phyloP scores from a whole-genome alignment of 2,113 vertebrate genomes.

The Amazona vittata region DNA sequence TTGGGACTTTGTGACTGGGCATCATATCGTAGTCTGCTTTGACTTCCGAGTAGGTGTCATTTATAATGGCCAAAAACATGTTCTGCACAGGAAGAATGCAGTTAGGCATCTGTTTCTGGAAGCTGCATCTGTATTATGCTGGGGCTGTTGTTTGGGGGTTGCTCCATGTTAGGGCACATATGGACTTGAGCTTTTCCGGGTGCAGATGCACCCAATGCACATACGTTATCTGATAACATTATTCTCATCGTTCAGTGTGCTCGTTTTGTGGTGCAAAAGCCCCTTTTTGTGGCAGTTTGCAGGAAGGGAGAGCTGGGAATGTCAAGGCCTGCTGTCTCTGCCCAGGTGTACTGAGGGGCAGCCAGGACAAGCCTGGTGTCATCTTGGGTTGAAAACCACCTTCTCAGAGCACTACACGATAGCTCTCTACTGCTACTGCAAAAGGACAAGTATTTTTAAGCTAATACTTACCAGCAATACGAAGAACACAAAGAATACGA shows the following conservation, averaged over 20 bases:
- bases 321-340: not conserved
- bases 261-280: not conserved
- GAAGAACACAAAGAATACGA: constrained; percentile 78
- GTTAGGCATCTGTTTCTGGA: not conserved
- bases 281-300: not conserved
- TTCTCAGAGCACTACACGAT: not conserved
- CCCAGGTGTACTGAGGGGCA: not conserved
- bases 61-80: constrained; percentile 79
- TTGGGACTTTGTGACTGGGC: constrained; percentile 43
- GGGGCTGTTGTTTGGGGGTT: not conserved
- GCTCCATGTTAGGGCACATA: accelerated
- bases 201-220: not conserved
- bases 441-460: not conserved
- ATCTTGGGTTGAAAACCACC: not conserved
- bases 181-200: not conserved
- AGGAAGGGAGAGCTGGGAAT: not conserved
- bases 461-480: constrained; percentile 72
- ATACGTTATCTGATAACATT: not conserved
- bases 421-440: not conserved
- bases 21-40: constrained; percentile 70
- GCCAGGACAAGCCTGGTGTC: not conserved
- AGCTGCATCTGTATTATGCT: not conserved
- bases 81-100: constrained; percentile 63
- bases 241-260: not conserved
- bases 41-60: constrained; percentile 74